These are phyloP conservation scores for Drosophila pullipes DNA, from an alignment of 2,888 invertebrate species.

Conservation along the genomic window DNA sequence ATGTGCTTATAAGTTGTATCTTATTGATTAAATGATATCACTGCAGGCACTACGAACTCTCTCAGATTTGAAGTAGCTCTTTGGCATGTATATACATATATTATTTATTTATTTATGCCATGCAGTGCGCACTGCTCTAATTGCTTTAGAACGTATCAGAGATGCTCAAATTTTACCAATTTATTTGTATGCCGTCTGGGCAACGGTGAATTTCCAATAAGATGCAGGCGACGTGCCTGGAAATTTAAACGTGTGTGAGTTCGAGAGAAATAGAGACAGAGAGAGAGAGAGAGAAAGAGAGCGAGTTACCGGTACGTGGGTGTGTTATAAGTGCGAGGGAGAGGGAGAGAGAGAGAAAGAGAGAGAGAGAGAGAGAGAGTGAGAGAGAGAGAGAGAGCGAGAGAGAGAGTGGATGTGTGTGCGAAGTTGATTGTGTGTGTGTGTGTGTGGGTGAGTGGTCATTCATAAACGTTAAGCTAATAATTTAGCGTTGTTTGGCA, in stretches of 20 bases:
- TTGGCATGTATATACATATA: not conserved
- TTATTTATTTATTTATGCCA: constrained; percentile 38
- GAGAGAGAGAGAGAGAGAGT: not conserved
- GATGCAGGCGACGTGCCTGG: constrained; percentile 69
- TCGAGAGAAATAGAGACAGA: constrained; percentile 8
- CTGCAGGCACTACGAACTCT: constrained; percentile 30
- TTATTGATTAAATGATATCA: constrained; percentile 46
- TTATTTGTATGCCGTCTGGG: constrained; percentile 52
- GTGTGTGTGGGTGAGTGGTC: constrained; percentile 38
- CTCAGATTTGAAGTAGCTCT: constrained; percentile 11
- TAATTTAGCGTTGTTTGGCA: constrained; percentile 55
- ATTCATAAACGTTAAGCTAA: constrained; percentile 70
- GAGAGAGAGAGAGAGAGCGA: not conserved
- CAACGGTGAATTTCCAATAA: constrained; percentile 70
- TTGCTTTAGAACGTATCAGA: constrained; percentile 43
- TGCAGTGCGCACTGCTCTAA: constrained; percentile 49
- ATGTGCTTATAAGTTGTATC: constrained; percentile 45
- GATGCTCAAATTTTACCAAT: constrained; percentile 72
- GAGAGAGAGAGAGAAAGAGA: not conserved
- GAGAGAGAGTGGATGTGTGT: not conserved
- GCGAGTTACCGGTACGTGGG: not conserved
- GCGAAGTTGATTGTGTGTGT: constrained; percentile 2
- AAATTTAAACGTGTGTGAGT: constrained; percentile 59
- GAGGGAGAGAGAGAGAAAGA: not conserved
- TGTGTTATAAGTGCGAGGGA: not conserved